Evolutionary conservation across 2,113 vertebrate genomes (phyloP).

Genomic region (Zeus faber): DNA sequence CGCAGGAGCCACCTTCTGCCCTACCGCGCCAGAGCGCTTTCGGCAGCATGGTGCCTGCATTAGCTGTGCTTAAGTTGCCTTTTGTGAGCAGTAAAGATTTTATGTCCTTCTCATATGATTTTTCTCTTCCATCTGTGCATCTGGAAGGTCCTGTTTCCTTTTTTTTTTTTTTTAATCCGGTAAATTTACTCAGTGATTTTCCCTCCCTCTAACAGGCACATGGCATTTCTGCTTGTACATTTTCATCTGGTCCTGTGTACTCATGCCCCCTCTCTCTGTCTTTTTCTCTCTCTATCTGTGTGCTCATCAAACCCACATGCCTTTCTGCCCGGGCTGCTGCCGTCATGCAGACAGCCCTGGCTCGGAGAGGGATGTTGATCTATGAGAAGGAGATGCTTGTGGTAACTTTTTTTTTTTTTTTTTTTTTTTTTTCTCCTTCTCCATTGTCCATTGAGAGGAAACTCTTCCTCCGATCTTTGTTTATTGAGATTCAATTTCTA

Average conservation of each 20-base stretch:
- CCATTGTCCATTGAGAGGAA: conserved; percentile 25
- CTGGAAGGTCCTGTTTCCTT: conserved; percentile 34
- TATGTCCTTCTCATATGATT: too few relatives aligned
- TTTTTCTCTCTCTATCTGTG: too few relatives aligned
- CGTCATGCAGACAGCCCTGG: conserved; percentile 58
- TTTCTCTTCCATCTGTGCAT: conserved; percentile 4
- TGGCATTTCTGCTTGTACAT: conserved; percentile 42
- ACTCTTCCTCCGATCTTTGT: conserved; percentile 20
- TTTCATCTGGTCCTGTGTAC: conserved; percentile 44
- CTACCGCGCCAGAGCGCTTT: too few relatives aligned
- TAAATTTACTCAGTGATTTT: too few relatives aligned
- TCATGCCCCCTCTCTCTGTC: conserved; percentile 2
- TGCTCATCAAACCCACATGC: too few relatives aligned
- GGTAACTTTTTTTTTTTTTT: conserved; percentile 24
- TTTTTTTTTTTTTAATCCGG: too few relatives aligned
- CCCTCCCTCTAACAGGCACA: conserved; percentile 34
- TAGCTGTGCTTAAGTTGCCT: too few relatives aligned
- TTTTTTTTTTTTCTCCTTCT: background rate
- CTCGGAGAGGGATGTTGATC: conserved; percentile 51
- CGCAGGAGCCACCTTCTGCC: too few relatives aligned
- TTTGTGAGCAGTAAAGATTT: too few relatives aligned
- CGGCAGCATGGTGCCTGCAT: too few relatives aligned
- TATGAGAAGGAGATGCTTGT: conserved; percentile 38
- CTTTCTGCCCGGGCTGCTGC: conserved; percentile 46
- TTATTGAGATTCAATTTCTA: conserved; percentile 23